phyloP scores from a whole-genome alignment of 2,888 invertebrate species.

The Plemyria rubiginata region DNA sequence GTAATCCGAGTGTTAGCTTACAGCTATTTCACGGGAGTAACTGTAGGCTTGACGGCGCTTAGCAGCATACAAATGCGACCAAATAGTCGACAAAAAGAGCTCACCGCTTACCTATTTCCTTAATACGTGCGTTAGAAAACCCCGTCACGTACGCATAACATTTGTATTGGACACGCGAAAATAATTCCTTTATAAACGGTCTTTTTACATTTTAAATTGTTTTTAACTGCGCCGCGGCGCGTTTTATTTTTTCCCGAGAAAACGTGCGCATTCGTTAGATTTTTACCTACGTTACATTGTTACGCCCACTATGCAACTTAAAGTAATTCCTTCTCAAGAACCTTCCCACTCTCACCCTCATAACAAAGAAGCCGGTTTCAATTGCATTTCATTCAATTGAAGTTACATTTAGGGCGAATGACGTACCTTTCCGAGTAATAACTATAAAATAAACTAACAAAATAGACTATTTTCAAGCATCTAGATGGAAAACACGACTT shows the following conservation, averaged over 20 bases:
- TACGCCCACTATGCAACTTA: slow-evolving; percentile 9
- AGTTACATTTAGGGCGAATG: slow-evolving; percentile 10
- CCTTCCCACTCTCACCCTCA: slow-evolving; percentile 15
- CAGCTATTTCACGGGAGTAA: slow-evolving; percentile 75
- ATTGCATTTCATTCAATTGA: slow-evolving; percentile 5
- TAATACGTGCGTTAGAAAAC: slow-evolving; percentile 54
- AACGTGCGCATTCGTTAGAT: slow-evolving; percentile 22
- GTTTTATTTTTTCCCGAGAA: slow-evolving; percentile 29
- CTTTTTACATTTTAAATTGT: slow-evolving; percentile 41
- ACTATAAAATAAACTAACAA: neutral
- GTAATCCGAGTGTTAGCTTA: slow-evolving; percentile 52
- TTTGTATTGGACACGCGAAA: slow-evolving; percentile 47
- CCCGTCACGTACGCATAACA: slow-evolving; percentile 54
- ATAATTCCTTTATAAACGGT: slow-evolving; percentile 43
- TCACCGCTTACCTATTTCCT: slow-evolving; percentile 56
- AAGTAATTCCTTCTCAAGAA: neutral
- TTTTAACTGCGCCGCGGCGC: slow-evolving; percentile 26
- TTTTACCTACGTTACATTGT: slow-evolving; percentile 16
- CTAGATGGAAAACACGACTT: slow-evolving; percentile 8
- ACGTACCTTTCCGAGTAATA: slow-evolving; percentile 15
- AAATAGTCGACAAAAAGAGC: slow-evolving; percentile 52
- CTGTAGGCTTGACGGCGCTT: slow-evolving; percentile 50
- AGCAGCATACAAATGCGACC: slow-evolving; percentile 68
- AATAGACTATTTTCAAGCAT: slow-evolving; percentile 5
- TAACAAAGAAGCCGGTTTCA: slow-evolving; percentile 13